These are phyloP conservation scores for Philereme transversata DNA, from an alignment of 2,888 invertebrate species.

Conservation along the genomic window DNA sequence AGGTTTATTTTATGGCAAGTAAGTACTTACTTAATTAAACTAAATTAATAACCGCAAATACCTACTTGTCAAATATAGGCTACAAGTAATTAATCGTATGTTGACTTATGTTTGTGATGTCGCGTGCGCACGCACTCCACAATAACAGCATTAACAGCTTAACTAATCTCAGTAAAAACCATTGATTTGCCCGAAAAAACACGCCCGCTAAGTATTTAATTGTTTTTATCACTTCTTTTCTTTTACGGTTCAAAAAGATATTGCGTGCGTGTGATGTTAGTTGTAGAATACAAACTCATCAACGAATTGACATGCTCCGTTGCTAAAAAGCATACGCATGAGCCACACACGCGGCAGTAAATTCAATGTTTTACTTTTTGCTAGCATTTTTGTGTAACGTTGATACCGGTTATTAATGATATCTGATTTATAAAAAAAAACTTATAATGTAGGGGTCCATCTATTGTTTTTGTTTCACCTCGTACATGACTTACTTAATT, in stretches of 20 bases:
- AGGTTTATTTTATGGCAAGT: too few relatives aligned
- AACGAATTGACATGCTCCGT: conserved; percentile 8
- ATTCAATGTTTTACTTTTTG: conserved; percentile 7
- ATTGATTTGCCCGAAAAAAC: conserved; percentile 5
- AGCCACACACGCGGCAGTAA: conserved; percentile 3
- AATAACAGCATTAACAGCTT: not conserved
- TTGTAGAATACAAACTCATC: conserved; percentile 5
- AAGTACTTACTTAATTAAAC: not conserved
- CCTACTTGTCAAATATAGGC: too few relatives aligned
- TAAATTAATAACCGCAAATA: too few relatives aligned
- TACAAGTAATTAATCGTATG: not conserved
- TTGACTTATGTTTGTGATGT: not conserved
- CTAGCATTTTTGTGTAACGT: conserved; percentile 1
- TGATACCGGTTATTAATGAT: too few relatives aligned
- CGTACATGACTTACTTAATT: too few relatives aligned
- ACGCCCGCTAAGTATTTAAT: conserved; percentile 6
- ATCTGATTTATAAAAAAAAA: too few relatives aligned
- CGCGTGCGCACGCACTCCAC: conserved; percentile 11
- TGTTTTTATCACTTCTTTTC: conserved; percentile 2
- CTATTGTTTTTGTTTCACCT: too few relatives aligned
- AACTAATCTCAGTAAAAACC: conserved; percentile 9
- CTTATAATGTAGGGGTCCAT: too few relatives aligned
- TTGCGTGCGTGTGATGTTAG: conserved; percentile 6
- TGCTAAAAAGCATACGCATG: conserved; percentile 6
- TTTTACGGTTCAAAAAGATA: conserved; percentile 4